These are phyloP conservation scores for Nipponia nippon DNA, from an alignment of 2,113 vertebrate species.

Conservation along the genomic window DNA sequence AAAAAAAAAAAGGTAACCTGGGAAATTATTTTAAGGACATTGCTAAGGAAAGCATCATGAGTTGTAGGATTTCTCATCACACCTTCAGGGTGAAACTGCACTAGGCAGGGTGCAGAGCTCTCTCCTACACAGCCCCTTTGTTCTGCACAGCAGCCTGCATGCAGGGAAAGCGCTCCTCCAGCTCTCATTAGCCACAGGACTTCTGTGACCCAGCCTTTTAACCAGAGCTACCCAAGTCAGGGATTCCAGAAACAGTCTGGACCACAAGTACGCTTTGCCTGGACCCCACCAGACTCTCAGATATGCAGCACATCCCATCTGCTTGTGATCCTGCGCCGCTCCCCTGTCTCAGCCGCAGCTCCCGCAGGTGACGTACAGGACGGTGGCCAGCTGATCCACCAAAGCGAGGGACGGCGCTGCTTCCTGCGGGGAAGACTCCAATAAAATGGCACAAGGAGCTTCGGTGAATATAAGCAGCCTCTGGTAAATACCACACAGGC, in stretches of 20 bases:
- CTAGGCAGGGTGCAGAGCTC: background rate
- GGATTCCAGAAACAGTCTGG: background rate
- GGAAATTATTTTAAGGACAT: background rate
- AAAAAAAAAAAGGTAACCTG: background rate
- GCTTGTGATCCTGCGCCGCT: fast-evolving
- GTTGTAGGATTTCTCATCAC: background rate
- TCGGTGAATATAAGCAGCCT: background rate
- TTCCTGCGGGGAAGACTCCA: background rate
- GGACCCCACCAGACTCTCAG: background rate
- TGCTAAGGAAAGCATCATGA: background rate
- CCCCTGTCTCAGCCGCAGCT: background rate
- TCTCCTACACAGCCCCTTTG: background rate
- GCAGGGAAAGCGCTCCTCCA: background rate
- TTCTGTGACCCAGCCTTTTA: background rate
- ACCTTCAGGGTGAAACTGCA: background rate
- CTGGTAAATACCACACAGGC: conserved; percentile 44
- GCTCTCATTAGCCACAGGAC: background rate
- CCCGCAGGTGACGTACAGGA: background rate
- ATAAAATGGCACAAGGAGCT: background rate
- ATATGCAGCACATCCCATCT: background rate
- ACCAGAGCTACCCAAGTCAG: background rate
- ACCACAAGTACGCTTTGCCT: background rate
- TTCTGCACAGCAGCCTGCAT: background rate
- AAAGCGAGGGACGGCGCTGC: fast-evolving
- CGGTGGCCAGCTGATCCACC: background rate